Percentiles rank a stretch among this genome's conserved stretches.
Evolutionary conservation across 2,888 invertebrate genomes (phyloP).

Genomic region (Pollenia griseotomentosa): DNA sequence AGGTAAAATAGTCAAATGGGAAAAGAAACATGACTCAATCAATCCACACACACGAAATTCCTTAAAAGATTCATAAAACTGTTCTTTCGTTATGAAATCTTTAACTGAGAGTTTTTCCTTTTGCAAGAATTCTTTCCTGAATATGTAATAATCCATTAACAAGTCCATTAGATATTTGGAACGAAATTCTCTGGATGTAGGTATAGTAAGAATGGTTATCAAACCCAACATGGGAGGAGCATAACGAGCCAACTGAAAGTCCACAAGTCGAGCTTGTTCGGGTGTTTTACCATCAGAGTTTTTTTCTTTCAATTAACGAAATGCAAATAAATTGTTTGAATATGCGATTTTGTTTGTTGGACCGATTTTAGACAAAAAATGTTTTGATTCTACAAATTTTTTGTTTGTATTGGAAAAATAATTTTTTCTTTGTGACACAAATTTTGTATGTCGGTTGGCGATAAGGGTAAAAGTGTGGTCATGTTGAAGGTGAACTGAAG

Average conservation of each 20-base stretch:
- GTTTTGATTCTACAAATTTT: too few relatives aligned
- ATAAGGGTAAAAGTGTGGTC: conserved; percentile 47
- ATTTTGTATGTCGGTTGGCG: conserved; percentile 49
- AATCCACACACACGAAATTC: conserved; percentile 86
- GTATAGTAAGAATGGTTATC: conserved; percentile 85
- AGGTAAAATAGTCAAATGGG: conserved; percentile 86
- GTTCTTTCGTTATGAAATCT: conserved; percentile 83
- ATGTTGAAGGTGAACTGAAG: background rate
- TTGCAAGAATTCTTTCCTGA: conserved; percentile 84
- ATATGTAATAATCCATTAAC: conserved; percentile 86
- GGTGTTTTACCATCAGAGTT: conserved; percentile 84
- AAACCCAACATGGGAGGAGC: conserved; percentile 88
- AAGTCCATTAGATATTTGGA: conserved; percentile 84
- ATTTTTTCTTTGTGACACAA: too few relatives aligned
- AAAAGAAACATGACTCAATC: conserved; percentile 85
- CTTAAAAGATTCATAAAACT: conserved; percentile 83
- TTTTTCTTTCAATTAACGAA: too few relatives aligned
- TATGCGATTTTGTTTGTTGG: too few relatives aligned
- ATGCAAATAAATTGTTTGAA: too few relatives aligned
- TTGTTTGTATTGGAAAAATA: too few relatives aligned
- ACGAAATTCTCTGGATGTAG: conserved; percentile 84
- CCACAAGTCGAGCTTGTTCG: conserved; percentile 87
- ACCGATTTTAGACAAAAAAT: too few relatives aligned
- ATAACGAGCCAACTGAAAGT: conserved; percentile 88
- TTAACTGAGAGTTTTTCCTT: conserved; percentile 83